Base-by-base conservation (phyloP, 2,888 invertebrate species). In the Listrodromus nycthemerus region DNA sequence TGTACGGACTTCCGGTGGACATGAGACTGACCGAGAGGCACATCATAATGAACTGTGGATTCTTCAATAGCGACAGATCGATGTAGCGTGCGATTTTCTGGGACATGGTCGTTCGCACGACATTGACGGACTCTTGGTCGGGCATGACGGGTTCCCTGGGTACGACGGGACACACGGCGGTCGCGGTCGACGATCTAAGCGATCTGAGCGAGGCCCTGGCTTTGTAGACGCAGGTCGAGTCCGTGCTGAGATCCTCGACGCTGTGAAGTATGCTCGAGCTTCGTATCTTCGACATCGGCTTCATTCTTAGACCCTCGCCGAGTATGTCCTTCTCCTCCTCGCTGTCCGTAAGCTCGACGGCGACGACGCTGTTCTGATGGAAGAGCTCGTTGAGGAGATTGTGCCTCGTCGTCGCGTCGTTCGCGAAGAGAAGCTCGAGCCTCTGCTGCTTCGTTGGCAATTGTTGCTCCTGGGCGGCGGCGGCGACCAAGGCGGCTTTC, bases 1-100 rank as follows among this genome's bases (percentile, higher is more conserved):
- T 96, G 91, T 96, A 96, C 0, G 97, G 97, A 3, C 96, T 96
- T 13, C 97, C 97, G 27, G 96, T 96, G 0, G 96, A 96, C 96
- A 96, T 96, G 2, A 97, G 94, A 0, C 96, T 96, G 10, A 97
- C 96, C 0, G 97, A 96, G 1, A 96, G 94, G 82, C 96, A 96
- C 93, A 97, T 95, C 86, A 96, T 94, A 6, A 96, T 95, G 90
- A 97, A 97, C 4, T 95, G 95, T 86, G 96, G 95, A 58, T 96
- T 96, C 88, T 95, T 95, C 41, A 97, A 93, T 2, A 97, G 93
- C 0, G 95, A 95, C 8, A 96, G 94, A 91, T 97, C 96, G 82
- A 97, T 92, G 90, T 96, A 96, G 86, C 95, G 91, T 1, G 91
- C 88, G 45, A 93, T 92, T 78, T 89, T 91, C 85, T 95, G 93